phyloP scores from a whole-genome alignment of 2,888 invertebrate species.

The Cantharis flavilabris region DNA sequence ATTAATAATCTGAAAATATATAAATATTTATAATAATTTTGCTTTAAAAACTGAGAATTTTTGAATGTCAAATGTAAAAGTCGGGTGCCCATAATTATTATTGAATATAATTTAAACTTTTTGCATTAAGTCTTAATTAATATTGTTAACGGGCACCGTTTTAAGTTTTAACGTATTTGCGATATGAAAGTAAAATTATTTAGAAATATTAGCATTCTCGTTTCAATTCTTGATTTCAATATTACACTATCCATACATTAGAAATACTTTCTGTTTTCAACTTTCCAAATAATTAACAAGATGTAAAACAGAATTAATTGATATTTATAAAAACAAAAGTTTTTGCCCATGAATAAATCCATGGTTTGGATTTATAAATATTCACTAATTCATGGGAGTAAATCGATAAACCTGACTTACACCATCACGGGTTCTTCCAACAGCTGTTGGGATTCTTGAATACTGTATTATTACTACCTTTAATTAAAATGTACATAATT shows the following conservation, averaged over 20 bases:
- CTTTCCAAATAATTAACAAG: constrained; percentile 1
- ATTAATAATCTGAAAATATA: neutral
- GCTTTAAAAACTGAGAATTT: neutral
- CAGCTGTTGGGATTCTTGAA: neutral
- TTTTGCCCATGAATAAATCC: neutral
- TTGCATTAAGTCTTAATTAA: neutral
- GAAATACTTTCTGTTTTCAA: neutral
- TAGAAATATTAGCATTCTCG: neutral
- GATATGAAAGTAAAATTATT: constrained; percentile 3
- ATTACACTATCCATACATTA: neutral
- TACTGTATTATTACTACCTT: neutral
- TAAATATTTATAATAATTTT: neutral
- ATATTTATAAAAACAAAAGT: neutral
- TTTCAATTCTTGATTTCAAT: constrained; percentile 1
- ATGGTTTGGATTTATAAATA: neutral
- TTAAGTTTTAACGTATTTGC: neutral
- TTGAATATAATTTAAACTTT: neutral
- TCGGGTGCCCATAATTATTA: neutral
- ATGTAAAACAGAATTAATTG: neutral
- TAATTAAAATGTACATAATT: neutral
- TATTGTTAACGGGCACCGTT: neutral
- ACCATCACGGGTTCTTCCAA: neutral
- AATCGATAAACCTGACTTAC: neutral
- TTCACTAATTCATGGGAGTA: neutral
- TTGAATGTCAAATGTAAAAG: neutral